Conservation (phyloP, 2,113 vertebrate species). For the Patagioenas fasciata region DNA sequence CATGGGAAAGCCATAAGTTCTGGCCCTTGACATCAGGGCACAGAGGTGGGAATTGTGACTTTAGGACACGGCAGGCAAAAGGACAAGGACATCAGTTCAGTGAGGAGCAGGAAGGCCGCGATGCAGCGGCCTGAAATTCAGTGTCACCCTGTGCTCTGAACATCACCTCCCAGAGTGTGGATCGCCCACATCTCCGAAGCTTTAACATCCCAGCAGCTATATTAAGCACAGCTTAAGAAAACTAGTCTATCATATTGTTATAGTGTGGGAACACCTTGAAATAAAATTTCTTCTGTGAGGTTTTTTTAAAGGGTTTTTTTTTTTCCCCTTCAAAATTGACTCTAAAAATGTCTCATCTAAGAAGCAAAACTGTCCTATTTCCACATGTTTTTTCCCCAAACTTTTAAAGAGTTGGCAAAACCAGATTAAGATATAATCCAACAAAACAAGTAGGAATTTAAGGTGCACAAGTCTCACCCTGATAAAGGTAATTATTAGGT, state of each 20-base stretch:
- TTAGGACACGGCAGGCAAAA: neutral
- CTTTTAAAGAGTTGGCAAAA: neutral
- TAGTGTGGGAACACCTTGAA: neutral
- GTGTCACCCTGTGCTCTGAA: neutral
- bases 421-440: neutral
- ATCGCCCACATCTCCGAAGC: neutral
- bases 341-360: neutral
- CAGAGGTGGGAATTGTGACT: neutral
- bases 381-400: neutral
- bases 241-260: neutral
- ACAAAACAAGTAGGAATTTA: neutral
- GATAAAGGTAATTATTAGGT: constrained; percentile 34
- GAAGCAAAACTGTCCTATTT: neutral
- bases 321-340: neutral
- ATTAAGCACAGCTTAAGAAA: neutral
- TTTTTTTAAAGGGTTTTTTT: too few relatives aligned
- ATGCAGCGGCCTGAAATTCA: neutral
- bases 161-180: neutral
- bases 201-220: neutral
- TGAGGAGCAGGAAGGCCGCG: neutral
- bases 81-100: neutral
- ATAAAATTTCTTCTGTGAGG: neutral
- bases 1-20: neutral
- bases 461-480: neutral
- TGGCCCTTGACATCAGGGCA: neutral